phyloP scores from a whole-genome alignment of 2,113 vertebrate genomes.

The Piprites chloris region DNA sequence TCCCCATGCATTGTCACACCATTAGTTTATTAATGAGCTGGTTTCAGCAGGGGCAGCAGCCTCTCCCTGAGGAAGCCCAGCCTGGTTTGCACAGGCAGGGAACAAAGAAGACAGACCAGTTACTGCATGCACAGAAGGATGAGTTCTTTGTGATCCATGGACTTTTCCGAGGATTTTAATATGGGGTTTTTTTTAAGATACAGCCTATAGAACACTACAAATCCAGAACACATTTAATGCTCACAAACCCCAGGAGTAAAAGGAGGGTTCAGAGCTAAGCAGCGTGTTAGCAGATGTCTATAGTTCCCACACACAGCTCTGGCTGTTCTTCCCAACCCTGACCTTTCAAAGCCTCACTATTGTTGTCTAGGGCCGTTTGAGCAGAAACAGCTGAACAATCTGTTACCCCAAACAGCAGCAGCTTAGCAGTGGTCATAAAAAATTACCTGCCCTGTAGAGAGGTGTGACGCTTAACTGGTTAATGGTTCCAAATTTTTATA shows the following conservation, averaged over 20 bases:
- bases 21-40: neutral
- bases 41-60: neutral
- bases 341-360: neutral
- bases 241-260: neutral
- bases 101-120: neutral
- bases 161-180: neutral
- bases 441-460: neutral
- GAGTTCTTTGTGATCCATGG: accelerated
- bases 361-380: neutral
- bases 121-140: accelerated
- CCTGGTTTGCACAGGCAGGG: neutral
- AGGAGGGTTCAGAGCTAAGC: neutral
- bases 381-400: slow-evolving; percentile 10
- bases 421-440: neutral
- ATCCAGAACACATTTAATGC: neutral
- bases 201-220: neutral
- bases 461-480: neutral
- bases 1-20: neutral
- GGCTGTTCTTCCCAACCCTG: neutral
- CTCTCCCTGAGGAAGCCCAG: neutral
- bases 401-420: neutral
- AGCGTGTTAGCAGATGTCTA: neutral
- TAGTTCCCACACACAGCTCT: neutral
- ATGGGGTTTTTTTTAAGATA: neutral
- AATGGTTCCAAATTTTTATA: neutral